These are phyloP conservation scores for Eudemis profundana DNA, from an alignment of 2,888 invertebrate genomes.

Conservation along the genomic window DNA sequence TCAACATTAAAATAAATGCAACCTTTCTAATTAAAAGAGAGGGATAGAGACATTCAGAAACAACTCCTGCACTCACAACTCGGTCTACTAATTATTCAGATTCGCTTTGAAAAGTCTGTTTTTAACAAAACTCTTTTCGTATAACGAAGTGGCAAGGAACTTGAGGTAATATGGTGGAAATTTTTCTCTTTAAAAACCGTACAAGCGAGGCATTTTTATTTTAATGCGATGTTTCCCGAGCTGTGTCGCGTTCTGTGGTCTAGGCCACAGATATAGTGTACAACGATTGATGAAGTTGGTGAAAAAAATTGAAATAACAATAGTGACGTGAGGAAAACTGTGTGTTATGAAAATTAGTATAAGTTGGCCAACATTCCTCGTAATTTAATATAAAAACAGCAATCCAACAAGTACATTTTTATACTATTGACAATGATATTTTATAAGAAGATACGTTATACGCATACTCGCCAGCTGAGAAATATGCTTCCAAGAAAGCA, in stretches of 20 bases:
- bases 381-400: background rate
- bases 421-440: no score
- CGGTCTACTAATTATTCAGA: background rate
- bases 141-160: constrained; percentile 37
- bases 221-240: constrained; percentile 46
- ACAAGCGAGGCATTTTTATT: constrained; percentile 43
- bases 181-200: constrained; percentile 33
- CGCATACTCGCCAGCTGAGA: no score
- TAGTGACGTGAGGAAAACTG: background rate
- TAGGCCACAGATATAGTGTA: background rate
- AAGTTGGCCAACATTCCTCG: background rate
- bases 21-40: no score
- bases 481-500: no score
- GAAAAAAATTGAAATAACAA: background rate
- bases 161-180: constrained; percentile 35
- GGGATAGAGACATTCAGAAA: background rate
- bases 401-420: background rate
- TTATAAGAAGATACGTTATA: no score
- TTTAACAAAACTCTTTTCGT: constrained; percentile 33
- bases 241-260: constrained; percentile 38
- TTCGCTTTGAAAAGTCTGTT: constrained; percentile 21
- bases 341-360: background rate
- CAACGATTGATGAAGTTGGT: constrained; percentile 11
- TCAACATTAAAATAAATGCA: no score
- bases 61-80: background rate